Evolutionary conservation across 2,797 vertebrate species (phyloP).

Genomic region (Urocyon cinereoargenteus): DNA sequence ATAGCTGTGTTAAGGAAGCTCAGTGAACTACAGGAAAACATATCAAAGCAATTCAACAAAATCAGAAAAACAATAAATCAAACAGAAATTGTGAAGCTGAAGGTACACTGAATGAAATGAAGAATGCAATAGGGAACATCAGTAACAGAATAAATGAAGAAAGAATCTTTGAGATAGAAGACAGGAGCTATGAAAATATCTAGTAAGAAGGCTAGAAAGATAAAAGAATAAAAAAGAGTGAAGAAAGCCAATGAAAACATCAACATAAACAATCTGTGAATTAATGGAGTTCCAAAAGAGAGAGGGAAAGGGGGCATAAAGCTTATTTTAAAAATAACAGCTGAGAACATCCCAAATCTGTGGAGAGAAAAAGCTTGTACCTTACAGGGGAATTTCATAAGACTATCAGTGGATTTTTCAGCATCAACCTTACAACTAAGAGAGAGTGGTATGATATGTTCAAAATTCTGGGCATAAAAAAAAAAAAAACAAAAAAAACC

Average conservation of each 20-base stretch:
- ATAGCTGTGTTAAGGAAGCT: background rate
- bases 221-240: background rate
- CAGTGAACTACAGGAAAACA: background rate
- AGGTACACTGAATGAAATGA: background rate
- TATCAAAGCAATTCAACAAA: background rate
- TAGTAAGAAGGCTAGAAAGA: background rate
- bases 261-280: background rate
- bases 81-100: background rate
- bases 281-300: background rate
- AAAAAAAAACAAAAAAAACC: too few species aligned
- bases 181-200: background rate
- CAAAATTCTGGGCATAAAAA: background rate
- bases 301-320: background rate
- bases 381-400: background rate
- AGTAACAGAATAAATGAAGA: background rate
- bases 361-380: background rate
- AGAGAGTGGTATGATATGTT: background rate
- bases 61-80: background rate
- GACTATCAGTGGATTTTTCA: background rate
- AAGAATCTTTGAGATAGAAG: background rate
- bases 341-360: background rate
- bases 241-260: background rate
- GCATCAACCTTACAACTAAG: background rate
- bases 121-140: background rate
- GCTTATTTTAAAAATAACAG: background rate